These are phyloP conservation scores for Proterorhinus semilunaris DNA, from an alignment of 2,113 vertebrate genomes.

Conservation along the genomic window DNA sequence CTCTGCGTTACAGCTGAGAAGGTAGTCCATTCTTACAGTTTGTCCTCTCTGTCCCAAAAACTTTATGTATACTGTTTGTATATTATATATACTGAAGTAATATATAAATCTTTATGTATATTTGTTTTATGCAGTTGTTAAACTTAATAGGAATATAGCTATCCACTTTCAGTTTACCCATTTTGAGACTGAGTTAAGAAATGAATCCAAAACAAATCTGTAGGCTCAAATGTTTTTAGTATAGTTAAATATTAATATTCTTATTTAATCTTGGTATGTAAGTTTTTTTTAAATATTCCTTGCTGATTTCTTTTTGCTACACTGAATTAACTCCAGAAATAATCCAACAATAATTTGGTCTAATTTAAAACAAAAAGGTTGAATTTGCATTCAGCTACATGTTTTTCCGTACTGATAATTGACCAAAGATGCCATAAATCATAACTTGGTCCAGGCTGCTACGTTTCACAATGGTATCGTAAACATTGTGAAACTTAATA, in stretches of 20 bases:
- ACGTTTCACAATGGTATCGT: too few species aligned
- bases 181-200: conserved; percentile 30
- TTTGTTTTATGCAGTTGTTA: conserved; percentile 58
- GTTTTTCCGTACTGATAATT: too few species aligned
- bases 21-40: conserved; percentile 1
- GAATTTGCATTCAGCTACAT: too few species aligned
- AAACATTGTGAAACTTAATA: too few species aligned
- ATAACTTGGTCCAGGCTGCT: too few species aligned
- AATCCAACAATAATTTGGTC: too few species aligned
- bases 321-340: too few species aligned
- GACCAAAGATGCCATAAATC: too few species aligned
- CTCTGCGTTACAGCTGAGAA: conserved; percentile 7
- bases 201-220: too few species aligned
- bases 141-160: conserved; percentile 33
- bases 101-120: conserved; percentile 63
- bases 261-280: background rate
- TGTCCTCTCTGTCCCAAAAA: conserved; percentile 56
- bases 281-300: background rate
- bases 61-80: conserved; percentile 74
- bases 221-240: too few species aligned
- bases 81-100: conserved; percentile 74
- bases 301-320: background rate
- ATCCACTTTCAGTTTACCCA: conserved; percentile 1
- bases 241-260: too few species aligned
- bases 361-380: too few species aligned